Evolutionary conservation across 2,113 vertebrate genomes (phyloP), one percentile per base, ranked within the genome.

Genomic region (Eurystomus gularis): DNA sequence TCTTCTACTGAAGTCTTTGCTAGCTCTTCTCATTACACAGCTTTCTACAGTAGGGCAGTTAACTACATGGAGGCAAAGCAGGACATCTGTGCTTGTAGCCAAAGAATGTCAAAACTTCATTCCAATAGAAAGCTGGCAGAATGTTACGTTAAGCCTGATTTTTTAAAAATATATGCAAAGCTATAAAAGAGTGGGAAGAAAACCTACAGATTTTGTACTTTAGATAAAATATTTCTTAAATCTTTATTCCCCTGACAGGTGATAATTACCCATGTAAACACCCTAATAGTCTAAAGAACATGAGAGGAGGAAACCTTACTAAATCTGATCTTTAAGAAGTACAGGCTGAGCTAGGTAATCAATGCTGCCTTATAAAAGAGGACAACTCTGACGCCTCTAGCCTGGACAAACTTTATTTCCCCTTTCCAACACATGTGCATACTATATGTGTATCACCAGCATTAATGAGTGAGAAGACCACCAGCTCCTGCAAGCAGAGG

Each of bases 251-350:
- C 37, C 15, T 93, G 89, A 85, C 66, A 96, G 51, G 72, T 87
- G 42, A 40, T 79, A 79, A 97, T 90, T 91, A 94, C 33, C 11
- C 48, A 65, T 23, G 37, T 66, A 88, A 94, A 93, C 42, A 96
- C 25, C 24, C 44, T 39, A 76, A 85, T 4, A 77, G 71, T 51
- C 20, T 26, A 31, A 73, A 60, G 24, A 95, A 49, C 12, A 92
- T 69, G 24, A 66, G 21, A 65, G 19, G 25, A 37, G 7, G 17
- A 95, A 90, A 29, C 2, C 10, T 62, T 49, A 81, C 9, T 52
- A 88, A 73, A 52, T 79, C 9, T 77, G 3, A 37, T 29, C 95
- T 87, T 69, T 46, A 73, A 62, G 29, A 5, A 82, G 52, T 23
- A 62, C 14, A 42, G 42, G n/a, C n/a, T n/a, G n/a, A n/a, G n/a